phyloP scores from a whole-genome alignment of 1,140 invertebrate species.

The Drosophila albomicans region DNA sequence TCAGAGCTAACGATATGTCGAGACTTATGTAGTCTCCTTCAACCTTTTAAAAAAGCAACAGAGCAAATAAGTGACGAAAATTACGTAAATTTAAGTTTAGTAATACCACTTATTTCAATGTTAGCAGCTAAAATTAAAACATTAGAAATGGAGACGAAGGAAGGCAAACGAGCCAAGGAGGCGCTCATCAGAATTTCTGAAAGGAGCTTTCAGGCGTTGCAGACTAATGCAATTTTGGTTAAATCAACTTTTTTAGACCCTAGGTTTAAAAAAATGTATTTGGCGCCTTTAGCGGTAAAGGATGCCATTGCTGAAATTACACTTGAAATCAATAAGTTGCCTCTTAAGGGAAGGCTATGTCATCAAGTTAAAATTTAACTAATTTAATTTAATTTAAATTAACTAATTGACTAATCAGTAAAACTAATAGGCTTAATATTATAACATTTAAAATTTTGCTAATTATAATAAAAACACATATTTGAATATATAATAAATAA shows the following conservation, averaged over 20 bases:
- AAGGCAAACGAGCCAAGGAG: conserved; percentile 6
- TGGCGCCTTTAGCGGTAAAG: neutral
- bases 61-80: too few species aligned
- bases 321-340: neutral
- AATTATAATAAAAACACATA: neutral
- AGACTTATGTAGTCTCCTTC: too few species aligned
- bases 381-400: neutral
- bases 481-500: neutral
- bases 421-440: neutral
- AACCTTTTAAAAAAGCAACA: too few species aligned
- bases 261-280: conserved; percentile 2
- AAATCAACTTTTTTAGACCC: neutral
- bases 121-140: too few species aligned
- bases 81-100: too few species aligned
- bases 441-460: too few species aligned
- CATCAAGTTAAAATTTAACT: neutral
- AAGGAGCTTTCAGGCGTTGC: neutral
- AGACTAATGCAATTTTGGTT: neutral
- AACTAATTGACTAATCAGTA: neutral
- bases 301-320: neutral
- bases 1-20: too few species aligned
- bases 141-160: conserved; percentile 1
- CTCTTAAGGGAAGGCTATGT: neutral
- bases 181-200: neutral
- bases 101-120: too few species aligned